phyloP scores from a whole-genome alignment of 1,140 invertebrate species.

The Acyrthosiphon pisum region DNA sequence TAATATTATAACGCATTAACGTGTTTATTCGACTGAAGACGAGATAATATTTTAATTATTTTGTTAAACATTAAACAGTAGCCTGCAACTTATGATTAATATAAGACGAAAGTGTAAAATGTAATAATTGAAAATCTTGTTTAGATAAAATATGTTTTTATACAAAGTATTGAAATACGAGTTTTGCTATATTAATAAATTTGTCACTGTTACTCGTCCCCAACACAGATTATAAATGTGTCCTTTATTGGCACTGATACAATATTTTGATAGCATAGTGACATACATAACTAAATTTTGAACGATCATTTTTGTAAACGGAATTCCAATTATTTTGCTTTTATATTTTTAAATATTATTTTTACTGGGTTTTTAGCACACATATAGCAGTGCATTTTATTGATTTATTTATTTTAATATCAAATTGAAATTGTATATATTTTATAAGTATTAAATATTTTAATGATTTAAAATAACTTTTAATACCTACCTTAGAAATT shows the following conservation, averaged over 20 bases:
- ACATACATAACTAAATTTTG: not conserved
- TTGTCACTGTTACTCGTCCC: not conserved
- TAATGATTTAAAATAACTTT: too few species aligned
- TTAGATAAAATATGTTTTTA: not conserved
- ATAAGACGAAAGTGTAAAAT: not conserved
- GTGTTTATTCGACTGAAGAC: not conserved
- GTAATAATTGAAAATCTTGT: not conserved
- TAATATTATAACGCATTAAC: not conserved
- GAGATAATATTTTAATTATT: not conserved
- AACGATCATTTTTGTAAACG: not conserved
- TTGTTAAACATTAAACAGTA: not conserved
- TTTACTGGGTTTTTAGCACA: not conserved
- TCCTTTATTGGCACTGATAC: not conserved
- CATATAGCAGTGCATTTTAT: not conserved
- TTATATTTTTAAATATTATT: not conserved
- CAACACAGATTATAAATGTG: not conserved
- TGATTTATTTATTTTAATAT: not conserved
- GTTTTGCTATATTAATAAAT: not conserved
- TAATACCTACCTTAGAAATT: too few species aligned
- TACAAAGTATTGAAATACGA: not conserved
- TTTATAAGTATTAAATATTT: too few species aligned
- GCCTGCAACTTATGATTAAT: not conserved
- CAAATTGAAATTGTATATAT: too few species aligned
- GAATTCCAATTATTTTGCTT: not conserved
- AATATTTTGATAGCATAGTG: not conserved